Evolutionary conservation across 2,888 invertebrate species (phyloP), one percentile per base, ranked within the genome.

Genomic region (Odontocolon sp.): DNA sequence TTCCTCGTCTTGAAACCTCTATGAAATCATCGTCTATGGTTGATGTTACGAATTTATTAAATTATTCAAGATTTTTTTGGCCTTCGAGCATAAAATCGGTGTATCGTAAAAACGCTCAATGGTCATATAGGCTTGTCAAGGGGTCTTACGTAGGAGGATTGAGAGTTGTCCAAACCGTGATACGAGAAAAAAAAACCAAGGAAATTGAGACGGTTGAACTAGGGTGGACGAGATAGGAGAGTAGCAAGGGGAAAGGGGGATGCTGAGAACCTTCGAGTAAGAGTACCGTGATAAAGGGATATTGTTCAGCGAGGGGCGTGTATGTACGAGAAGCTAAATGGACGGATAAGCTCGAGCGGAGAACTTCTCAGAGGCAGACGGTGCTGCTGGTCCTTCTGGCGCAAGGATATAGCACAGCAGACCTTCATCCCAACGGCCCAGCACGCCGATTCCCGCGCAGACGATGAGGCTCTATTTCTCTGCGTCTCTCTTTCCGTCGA

Each of bases 311-410:
- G 40, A n/a, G 61, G 66, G 68, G 57, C 73, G 82, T 77, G 80
- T 80, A 82, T 80, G 82, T 82, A 80, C 77, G 80, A 80, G 82
- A 85, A 83, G 84, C 83, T 86, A 87, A 87, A 86, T 87, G 85
- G 84, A 86, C 81, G 86, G 81, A 87, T 87, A 84, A 88, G 84
- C 84, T 83, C 64, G 79, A 80, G 72, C 77, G 78, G 82, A 83
- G 81, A 86, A 85, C 82, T 85, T 83, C 82, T 81, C 71, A 83
- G 82, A 83, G 81, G 79, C 80, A 82, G 80, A 64, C 70, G 72
- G 70, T 66, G 45, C 45, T 23, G 18, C 63, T 54, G 16, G 31
- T 56, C 6, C n/a, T 56, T 31, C 26, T 67, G 66, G 52, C 57
- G 64, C 75, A 50, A 56, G 50, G 57, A 31, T 57, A 69, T 56